Base-by-base conservation (phyloP, 2,888 invertebrate genomes). In the Epicampocera succincta region DNA sequence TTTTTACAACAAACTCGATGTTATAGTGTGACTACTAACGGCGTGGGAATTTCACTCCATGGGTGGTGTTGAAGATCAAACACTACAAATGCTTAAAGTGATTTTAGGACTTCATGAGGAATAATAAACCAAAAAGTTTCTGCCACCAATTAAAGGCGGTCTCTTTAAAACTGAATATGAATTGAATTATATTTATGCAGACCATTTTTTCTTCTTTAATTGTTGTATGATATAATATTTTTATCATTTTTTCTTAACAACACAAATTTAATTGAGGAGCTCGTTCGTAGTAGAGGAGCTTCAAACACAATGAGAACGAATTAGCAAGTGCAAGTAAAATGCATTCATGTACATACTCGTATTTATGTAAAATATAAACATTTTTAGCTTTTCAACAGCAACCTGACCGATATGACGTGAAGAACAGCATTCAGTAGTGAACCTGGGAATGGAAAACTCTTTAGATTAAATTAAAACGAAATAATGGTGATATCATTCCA, bases 401-500 rank as follows among this genome's bases (percentile, higher is more conserved):
- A 46, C 21, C 50, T n/a, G 8, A 11, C 17, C 40, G 33, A 15
- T 21, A 12, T 42, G 42, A 13, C 13, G 4, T 61, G n/a, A 25
- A 44, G 12, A 46, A 29, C 8, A 9, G 8, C 12, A 8, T 54
- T 5, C 13, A 58, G 25, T 29, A 48, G 25, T 11, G 11, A 48
- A 52, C n/a, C 38, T 15, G 9, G 56, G 38, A 46, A 63, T 19
- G 19, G 12, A 66, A 19, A 13, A 17, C 42, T 8, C 19, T 48
- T 25, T 66, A 38, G 19, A 60, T 50, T 61, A 21, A 54, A 60
- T 68, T 38, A 44, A n/a, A 19, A 15, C 44, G 21, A 13, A 33
- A 58, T 60, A 77, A 76, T 61, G 46, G 21, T 76, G 46, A 44
- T 81, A 77, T 77, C 68, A 65, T 73, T 81, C 54, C 40, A 60